Evolutionary conservation across 2,113 vertebrate genomes (phyloP).

Genomic region (Andinoacara biseriatus): DNA sequence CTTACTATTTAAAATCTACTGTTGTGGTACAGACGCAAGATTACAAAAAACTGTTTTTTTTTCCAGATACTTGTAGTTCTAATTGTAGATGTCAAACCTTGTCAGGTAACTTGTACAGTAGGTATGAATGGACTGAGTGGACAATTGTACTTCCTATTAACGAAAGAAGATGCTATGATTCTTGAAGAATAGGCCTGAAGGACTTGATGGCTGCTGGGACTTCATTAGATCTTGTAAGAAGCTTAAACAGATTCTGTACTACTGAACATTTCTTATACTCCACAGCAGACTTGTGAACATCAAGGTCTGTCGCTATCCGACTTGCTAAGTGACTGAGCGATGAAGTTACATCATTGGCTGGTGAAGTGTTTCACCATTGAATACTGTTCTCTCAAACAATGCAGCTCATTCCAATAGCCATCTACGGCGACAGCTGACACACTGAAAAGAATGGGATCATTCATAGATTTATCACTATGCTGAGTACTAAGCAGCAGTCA

Average conservation of each 20-base stretch:
- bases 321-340: background rate
- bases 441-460: background rate
- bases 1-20: background rate
- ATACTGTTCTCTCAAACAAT: background rate
- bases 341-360: background rate
- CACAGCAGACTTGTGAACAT: background rate
- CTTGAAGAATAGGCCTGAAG: background rate
- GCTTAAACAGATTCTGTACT: background rate
- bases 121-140: background rate
- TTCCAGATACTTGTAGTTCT: background rate
- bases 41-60: background rate
- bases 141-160: background rate
- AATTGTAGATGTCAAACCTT: background rate
- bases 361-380: background rate
- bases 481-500: background rate
- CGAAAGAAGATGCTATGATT: background rate
- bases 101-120: background rate
- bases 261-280: background rate
- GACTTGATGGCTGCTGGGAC: background rate
- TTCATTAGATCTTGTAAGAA: background rate
- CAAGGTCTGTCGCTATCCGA: background rate
- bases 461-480: background rate
- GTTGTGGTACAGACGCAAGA: background rate
- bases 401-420: no score
- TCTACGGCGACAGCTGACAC: background rate